Evolutionary conservation across 2,113 vertebrate species (phyloP).

Genomic region (Petroica traversi): DNA sequence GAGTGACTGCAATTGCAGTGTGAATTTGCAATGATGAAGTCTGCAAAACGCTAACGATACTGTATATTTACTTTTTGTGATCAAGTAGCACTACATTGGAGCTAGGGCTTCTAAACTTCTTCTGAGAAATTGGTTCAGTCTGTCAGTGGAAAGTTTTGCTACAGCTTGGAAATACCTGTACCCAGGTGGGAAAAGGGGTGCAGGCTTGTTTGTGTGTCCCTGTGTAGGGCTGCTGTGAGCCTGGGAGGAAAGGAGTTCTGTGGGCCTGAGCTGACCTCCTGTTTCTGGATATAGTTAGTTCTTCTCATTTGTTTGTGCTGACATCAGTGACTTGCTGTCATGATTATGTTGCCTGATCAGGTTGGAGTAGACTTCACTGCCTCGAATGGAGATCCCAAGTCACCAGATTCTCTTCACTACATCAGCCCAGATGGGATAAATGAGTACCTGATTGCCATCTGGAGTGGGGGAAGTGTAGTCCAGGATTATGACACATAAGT

Average conservation of each 20-base stretch:
- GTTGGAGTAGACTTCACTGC: slow-evolving; percentile 95
- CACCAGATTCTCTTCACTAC: slow-evolving; percentile 88
- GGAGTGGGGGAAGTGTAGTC: slow-evolving; percentile 90
- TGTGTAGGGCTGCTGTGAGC: not conserved
- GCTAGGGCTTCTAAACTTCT: not conserved
- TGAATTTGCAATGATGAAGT: not conserved
- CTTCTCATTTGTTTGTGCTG: not conserved
- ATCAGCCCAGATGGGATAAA: slow-evolving; percentile 89
- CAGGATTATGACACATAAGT: slow-evolving; percentile 91
- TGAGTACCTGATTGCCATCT: slow-evolving; percentile 88
- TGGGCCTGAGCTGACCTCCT: not conserved
- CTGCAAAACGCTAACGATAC: not conserved
- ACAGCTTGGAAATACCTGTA: not conserved
- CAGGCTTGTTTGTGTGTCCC: not conserved
- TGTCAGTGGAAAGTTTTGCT: not conserved
- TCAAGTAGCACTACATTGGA: not conserved
- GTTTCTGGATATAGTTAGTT: not conserved
- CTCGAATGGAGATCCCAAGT: slow-evolving; percentile 90
- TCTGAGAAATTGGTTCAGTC: not conserved
- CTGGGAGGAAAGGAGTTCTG: not conserved
- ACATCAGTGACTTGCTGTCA: not conserved
- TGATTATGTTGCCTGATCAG: slow-evolving; percentile 64
- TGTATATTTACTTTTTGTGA: not conserved
- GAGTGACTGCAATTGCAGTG: not conserved
- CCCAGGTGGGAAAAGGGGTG: not conserved